Percentiles rank a stretch among this genome's conserved stretches.
Evolutionary conservation across 2,113 vertebrate genomes (phyloP).

Genomic region (Psophia crepitans): DNA sequence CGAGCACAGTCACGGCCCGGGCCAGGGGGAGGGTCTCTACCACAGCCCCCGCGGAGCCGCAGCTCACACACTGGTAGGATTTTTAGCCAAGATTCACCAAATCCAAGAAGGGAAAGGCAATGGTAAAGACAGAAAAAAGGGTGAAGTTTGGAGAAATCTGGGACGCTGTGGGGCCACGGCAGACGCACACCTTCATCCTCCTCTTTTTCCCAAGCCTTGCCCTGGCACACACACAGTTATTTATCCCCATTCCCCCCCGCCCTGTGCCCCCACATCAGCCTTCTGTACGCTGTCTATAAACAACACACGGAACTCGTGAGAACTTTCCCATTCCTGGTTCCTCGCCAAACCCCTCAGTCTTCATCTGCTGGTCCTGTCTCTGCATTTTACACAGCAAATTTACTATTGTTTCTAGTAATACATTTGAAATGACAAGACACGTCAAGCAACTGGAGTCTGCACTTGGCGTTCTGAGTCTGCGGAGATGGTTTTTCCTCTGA

Average conservation of each 20-base stretch:
- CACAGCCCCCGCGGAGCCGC: background rate
- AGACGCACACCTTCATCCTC: background rate
- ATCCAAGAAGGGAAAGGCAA: background rate
- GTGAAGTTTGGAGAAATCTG: background rate
- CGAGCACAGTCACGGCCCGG: rapidly evolving
- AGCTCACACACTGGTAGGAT: background rate
- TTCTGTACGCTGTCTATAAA: background rate
- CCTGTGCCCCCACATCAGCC: rapidly evolving
- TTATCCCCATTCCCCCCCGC: background rate
- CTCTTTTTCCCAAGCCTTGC: background rate
- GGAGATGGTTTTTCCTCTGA: background rate
- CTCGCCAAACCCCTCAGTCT: background rate
- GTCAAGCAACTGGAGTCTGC: background rate
- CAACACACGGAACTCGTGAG: background rate
- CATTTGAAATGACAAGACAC: background rate
- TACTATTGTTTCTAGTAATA: background rate
- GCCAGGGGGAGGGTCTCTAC: background rate
- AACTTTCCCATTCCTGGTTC: background rate
- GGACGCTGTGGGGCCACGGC: rapidly evolving
- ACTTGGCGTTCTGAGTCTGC: background rate
- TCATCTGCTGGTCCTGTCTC: background rate
- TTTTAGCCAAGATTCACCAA: too few species aligned
- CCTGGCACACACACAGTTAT: background rate
- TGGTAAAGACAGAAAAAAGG: background rate
- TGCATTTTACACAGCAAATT: background rate